Evolutionary conservation across 2,797 vertebrate species (phyloP).

Genomic region (Spatula clypeata): DNA sequence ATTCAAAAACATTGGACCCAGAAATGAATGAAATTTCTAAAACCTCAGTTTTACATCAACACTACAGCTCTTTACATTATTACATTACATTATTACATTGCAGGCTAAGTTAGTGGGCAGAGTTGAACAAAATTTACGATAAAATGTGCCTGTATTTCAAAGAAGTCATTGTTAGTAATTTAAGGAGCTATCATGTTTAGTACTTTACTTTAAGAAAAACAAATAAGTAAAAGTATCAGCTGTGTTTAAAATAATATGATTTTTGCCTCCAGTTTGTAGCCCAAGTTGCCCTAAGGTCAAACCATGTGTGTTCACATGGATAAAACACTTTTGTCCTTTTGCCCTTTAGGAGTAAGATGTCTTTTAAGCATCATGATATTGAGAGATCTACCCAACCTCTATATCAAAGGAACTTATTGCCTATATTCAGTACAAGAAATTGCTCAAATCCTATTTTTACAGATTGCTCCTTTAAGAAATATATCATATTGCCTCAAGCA

Average conservation of each 20-base stretch:
- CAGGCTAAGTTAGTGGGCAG: background rate
- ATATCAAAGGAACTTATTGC: background rate
- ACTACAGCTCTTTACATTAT: background rate
- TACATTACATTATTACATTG: background rate
- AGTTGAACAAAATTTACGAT: background rate
- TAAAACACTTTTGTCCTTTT: background rate
- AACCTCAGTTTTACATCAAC: background rate
- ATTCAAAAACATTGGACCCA: background rate
- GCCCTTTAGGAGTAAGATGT: background rate
- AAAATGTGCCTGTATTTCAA: background rate
- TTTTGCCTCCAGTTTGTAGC: background rate
- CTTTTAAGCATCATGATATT: background rate
- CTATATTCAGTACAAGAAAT: background rate
- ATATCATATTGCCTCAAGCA: background rate
- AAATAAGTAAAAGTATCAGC: background rate
- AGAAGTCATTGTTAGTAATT: background rate
- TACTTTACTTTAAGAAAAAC: background rate
- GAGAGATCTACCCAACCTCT: background rate
- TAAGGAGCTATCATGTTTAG: background rate
- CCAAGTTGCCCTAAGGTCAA: background rate
- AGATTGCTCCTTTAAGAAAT: background rate
- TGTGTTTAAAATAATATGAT: background rate
- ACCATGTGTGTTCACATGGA: background rate
- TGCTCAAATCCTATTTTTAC: background rate
- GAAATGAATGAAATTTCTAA: background rate